Evolutionary conservation across 2,113 vertebrate species (phyloP), one percentile per base, ranked within the genome.

Genomic region (Prunella fulvescens): DNA sequence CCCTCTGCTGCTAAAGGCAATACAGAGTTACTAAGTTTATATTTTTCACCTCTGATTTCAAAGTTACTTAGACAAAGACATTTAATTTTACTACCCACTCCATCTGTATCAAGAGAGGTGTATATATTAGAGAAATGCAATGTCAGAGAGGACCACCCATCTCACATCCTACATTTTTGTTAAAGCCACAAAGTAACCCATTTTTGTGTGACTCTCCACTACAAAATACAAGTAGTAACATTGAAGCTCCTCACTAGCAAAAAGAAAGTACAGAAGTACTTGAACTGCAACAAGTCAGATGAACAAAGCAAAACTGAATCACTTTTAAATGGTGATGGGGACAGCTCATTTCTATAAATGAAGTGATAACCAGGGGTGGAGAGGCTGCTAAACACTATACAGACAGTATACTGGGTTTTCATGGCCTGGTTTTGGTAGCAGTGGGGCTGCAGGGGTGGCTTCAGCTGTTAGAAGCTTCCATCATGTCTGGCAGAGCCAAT

Each of bases 341-440:
- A 81, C 37, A 56, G 42, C 15, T 57, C 28, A 28, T 76, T 71
- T 89, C 77, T 62, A 19, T n/a, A 66, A 35, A 4, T 22, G 14
- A 84, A 71, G 8, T 0, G 0, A 39, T 29, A 91, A 39, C 14
- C 15, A 10, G 29, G 12, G 23, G 7, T 29, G 14, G 50, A 44
- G 10, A 87, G 19, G 19, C 48, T 81, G 73, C 9, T 26, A 22
- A 66, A 42, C 5, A n/a, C 29, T 20, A 64, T 7, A 50, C 47
- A 71, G 57, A 40, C 54, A 35, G 5, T 14, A 11, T 42, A 50
- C 8, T 77, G n/a, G 22, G 44, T 33, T 76, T 76, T 35, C 24
- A 24, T 2, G 11, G n/a, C 42, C 11, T 10, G 8, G 14, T 23
- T 58, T 47, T 29, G 14, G 33, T 8, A 58, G 71, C 19, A 28